Percentiles rank a stretch among this genome's conserved stretches.
Evolutionary conservation across 2,797 vertebrate genomes (phyloP).

Genomic region (Lutjanus argentimaculatus): DNA sequence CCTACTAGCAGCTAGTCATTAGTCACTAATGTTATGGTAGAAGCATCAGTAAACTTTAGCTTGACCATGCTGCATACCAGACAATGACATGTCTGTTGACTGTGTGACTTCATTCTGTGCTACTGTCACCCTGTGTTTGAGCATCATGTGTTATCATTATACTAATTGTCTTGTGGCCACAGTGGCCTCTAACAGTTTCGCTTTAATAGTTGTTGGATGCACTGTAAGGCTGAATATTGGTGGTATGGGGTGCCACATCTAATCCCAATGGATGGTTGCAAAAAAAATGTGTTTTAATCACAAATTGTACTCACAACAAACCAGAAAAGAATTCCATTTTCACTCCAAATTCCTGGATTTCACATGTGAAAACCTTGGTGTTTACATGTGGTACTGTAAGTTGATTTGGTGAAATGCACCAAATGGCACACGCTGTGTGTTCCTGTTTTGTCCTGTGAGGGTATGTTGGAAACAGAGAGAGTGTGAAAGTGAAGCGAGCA

Average conservation of each 20-base stretch:
- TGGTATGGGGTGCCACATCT: neutral
- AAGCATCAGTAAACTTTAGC: neutral
- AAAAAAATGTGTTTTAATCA: neutral
- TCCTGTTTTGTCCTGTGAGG: conserved; percentile 38
- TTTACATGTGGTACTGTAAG: conserved; percentile 19
- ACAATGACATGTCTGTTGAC: neutral
- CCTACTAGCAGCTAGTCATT: no score
- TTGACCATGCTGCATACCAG: no score
- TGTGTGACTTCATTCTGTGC: neutral
- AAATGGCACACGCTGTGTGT: conserved; percentile 16
- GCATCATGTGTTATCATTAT: no score
- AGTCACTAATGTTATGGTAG: neutral
- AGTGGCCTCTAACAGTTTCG: neutral
- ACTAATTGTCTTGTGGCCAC: neutral
- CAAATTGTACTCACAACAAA: neutral
- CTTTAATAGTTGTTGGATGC: neutral
- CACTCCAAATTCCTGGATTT: neutral
- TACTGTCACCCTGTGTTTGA: neutral
- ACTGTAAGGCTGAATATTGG: neutral
- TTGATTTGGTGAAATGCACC: conserved; percentile 39
- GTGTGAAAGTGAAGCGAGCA: conserved; percentile 44
- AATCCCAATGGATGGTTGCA: neutral
- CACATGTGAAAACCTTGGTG: neutral
- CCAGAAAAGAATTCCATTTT: neutral
- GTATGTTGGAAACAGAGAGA: conserved; percentile 40